These are phyloP conservation scores for Triops cancriformis DNA, from an alignment of 1,140 invertebrate species.

Conservation along the genomic window DNA sequence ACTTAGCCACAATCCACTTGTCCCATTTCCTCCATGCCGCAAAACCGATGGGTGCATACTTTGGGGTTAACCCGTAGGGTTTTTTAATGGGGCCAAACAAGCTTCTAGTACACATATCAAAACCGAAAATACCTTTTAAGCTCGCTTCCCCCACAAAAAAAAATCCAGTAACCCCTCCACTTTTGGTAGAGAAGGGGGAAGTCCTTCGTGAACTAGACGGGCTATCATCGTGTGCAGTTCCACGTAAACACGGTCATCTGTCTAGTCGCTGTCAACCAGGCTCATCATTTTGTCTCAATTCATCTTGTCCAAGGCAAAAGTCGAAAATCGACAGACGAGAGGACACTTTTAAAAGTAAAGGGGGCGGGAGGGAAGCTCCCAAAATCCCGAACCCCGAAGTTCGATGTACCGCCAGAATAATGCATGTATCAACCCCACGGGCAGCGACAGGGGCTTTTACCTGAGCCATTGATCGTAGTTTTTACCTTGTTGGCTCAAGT, in stretches of 20 bases:
- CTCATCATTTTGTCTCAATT: constrained; percentile 14
- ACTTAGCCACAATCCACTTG: not conserved
- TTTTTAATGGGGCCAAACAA: not conserved
- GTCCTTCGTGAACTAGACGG: not conserved
- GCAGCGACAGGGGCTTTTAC: not conserved
- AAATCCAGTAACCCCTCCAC: no score
- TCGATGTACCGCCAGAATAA: constrained; percentile 10
- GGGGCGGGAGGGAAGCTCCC: not conserved
- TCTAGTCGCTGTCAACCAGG: not conserved
- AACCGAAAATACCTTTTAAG: not conserved
- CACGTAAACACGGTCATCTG: not conserved
- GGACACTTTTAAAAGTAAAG: not conserved
- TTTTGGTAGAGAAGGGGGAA: not conserved
- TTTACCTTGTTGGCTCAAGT: not conserved
- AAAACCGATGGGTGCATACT: constrained; percentile 2
- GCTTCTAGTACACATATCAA: not conserved
- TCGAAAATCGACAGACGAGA: not conserved
- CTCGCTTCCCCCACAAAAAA: no score
- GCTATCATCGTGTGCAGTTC: constrained; percentile 1
- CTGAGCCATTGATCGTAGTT: constrained; percentile 10
- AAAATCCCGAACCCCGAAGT: not conserved
- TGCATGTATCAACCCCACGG: not conserved
- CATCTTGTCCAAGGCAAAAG: not conserved
- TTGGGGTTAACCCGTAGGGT: not conserved
- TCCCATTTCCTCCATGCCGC: not conserved